A percentile compares a stretch with the other conserved stretches of the same genome.
These are phyloP conservation scores for Drosophila mettleri DNA, from an alignment of 2,888 invertebrate genomes.

Conservation along the genomic window DNA sequence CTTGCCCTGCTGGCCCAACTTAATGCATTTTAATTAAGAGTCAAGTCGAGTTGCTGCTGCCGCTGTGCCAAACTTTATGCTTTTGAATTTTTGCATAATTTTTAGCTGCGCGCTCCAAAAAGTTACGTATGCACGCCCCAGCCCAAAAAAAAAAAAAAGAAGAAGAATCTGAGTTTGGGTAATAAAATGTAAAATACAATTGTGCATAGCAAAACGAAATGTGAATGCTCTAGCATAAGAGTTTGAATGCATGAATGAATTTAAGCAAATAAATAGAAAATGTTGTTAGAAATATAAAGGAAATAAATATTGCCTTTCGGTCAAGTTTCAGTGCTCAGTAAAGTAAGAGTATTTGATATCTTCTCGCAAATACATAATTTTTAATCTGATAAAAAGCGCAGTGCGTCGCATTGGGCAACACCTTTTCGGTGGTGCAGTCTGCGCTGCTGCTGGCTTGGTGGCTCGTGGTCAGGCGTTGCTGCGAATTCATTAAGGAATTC, in stretches of 20 bases:
- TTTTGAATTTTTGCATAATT: constrained; percentile 65
- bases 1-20: constrained; percentile 35
- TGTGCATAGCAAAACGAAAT: constrained; percentile 10
- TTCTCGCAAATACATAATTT: constrained; percentile 36
- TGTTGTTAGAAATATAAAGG: neutral
- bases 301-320: neutral
- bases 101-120: constrained; percentile 41
- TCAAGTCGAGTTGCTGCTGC: constrained; percentile 28
- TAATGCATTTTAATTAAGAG: constrained; percentile 71
- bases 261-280: neutral
- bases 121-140: constrained; percentile 19
- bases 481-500: constrained; percentile 76
- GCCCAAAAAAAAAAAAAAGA: neutral
- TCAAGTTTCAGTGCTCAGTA: neutral
- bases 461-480: constrained; percentile 51
- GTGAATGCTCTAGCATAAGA: constrained; percentile 10
- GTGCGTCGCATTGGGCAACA: constrained; percentile 53
- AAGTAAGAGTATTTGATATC: constrained; percentile 13
- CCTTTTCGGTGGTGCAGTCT: constrained; percentile 37
- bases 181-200: constrained; percentile 21
- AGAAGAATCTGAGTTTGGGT: neutral
- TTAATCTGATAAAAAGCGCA: constrained; percentile 61
- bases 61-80: constrained; percentile 53
- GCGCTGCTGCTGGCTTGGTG: constrained; percentile 28
- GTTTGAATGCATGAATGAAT: neutral